A percentile compares a stretch with the other conserved stretches of the same genome.
These are phyloP conservation scores for Amblyjoppa fuscipennis DNA, from an alignment of 2,888 invertebrate genomes.

Conservation along the genomic window DNA sequence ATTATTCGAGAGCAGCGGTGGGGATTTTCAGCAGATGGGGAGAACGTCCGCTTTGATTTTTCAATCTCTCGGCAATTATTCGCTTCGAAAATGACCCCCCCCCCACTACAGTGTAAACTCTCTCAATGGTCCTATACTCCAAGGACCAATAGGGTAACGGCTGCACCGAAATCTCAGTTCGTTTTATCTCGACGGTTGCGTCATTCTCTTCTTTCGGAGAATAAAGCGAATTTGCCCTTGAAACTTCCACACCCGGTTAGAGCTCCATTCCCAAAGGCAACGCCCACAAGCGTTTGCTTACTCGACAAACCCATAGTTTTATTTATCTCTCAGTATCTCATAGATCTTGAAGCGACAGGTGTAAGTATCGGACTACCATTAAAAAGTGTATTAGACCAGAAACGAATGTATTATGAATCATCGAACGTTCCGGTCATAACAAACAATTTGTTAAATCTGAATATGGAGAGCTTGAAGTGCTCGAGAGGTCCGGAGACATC, in stretches of 20 bases:
- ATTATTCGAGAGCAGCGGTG: not conserved
- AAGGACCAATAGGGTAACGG: not conserved
- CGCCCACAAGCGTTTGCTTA: not conserved
- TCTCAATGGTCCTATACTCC: not conserved
- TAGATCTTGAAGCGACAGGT: not conserved
- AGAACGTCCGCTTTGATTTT: constrained; percentile 1
- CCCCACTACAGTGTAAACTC: not conserved
- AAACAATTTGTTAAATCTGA: not conserved
- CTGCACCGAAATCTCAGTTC: not conserved
- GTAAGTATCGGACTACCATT: not conserved
- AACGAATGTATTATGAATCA: not conserved
- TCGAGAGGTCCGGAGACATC: not conserved
- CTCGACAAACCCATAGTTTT: not conserved
- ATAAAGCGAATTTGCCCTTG: constrained; percentile 40
- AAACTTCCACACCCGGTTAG: not conserved
- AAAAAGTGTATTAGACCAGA: not conserved
- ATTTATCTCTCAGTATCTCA: not conserved
- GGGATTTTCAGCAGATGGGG: not conserved
- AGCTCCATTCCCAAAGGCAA: not conserved
- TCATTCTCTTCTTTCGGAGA: constrained; percentile 40
- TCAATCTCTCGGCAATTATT: not conserved
- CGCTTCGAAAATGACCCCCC: not conserved
- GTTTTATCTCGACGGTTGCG: constrained; percentile 23
- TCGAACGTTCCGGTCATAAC: not conserved
- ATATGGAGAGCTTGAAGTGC: not conserved